Base-by-base conservation (phyloP, 30 jellyfish, hydroid and myxozoan genomes). In the Aurelia sp. region DNA sequence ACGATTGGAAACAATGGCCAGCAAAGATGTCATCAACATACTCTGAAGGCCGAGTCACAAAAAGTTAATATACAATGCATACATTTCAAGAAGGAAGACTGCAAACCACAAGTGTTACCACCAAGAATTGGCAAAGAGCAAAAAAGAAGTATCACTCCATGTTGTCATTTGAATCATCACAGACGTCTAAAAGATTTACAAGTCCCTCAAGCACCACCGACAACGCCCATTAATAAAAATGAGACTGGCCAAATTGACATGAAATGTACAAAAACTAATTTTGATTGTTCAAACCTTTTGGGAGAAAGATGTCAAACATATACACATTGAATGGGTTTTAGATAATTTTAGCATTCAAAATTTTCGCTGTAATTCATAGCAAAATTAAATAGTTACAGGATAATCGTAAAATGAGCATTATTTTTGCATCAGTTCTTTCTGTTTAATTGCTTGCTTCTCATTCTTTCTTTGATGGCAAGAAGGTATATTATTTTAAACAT, bases 181-280 rank as follows among this genome's bases (percentile, higher is more conserved):
- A 57, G 30, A 24, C 50, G 41, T 27, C 74, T 47, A 15, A 60
- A 30, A 61, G 71, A 31, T 0, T 40, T 62, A 17, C 51, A 50
- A 5, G 22, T 79, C 22, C 89, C 89, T 3, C 80, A 79, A 24
- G 89, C 89, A 40, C 89, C 89, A 9, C 89, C 89, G 50, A 33
- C 89, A 66, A 79, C 89, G 60, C 89, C 89, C 15, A 62, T 50
- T 8, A 63, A 20, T 31, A 69, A 41, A 11, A 62, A 20, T 35
- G 48, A 59, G 31, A 59, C 33, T 59, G 67, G 27, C 21, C 67
- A 20, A 58, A 5, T 17, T 0, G 24, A 5, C 1, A 58, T 58
- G 16, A 20, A 58, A 58, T 40, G 51, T 8, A 59, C 12, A 12
- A 59, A 59, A 4, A 59, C 69, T 5, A 59, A 21, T 7, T 13